Conservation (phyloP, 2,888 invertebrate species). For the Xanthorhoe designata region DNA sequence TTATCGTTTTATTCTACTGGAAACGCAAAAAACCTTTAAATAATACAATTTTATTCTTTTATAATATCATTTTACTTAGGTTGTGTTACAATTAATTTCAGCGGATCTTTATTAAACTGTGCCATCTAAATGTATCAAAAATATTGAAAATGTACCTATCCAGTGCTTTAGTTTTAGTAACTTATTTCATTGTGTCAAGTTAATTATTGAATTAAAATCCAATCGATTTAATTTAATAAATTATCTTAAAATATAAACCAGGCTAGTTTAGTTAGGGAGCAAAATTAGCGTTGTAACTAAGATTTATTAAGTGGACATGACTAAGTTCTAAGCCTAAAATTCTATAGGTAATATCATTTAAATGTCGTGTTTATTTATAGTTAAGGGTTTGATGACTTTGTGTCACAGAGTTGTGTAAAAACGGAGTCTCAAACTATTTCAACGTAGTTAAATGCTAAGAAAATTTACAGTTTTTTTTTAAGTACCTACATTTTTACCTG, state of each 20-base stretch:
- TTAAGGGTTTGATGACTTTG: slow-evolving; percentile 11
- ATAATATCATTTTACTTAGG: slow-evolving; percentile 43
- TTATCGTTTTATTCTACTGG: neutral
- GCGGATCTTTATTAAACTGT: slow-evolving; percentile 21
- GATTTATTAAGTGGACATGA: neutral
- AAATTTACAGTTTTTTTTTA: slow-evolving; percentile 2
- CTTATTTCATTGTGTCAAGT: slow-evolving; percentile 16
- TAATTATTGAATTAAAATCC: slow-evolving; percentile 3
- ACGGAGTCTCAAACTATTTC: slow-evolving; percentile 19
- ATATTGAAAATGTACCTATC: slow-evolving; percentile 6
- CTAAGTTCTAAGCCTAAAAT: neutral
- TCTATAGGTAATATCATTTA: neutral
- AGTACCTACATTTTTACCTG: neutral
- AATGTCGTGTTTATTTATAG: slow-evolving; percentile 2
- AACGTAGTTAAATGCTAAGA: slow-evolving; percentile 21
- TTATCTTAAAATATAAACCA: slow-evolving; percentile 34
- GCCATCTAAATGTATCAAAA: slow-evolving; percentile 29
- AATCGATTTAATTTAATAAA: slow-evolving; percentile 24
- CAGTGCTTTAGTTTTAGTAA: slow-evolving; percentile 22
- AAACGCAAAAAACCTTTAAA: neutral
- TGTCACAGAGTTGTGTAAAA: slow-evolving; percentile 3
- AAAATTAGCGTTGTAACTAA: neutral
- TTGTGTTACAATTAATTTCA: slow-evolving; percentile 67
- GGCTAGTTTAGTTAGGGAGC: neutral
- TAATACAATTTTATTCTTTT: neutral